Evolutionary conservation across 2,888 invertebrate genomes (phyloP), one percentile per base, ranked within the genome.

Genomic region (Seira sanloemensis): DNA sequence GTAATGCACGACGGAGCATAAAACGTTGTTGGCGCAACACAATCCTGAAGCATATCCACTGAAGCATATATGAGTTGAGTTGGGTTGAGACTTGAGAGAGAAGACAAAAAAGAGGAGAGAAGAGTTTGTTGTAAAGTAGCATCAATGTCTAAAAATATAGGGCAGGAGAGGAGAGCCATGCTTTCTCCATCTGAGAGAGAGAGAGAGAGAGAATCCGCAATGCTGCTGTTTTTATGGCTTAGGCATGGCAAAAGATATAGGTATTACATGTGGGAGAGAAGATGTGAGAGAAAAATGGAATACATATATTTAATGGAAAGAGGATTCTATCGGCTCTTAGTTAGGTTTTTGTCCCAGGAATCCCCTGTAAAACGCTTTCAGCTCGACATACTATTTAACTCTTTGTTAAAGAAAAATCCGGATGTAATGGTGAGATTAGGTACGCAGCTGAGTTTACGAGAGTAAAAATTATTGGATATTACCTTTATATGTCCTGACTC

Each of bases 141-240:
- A 58, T 58, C 58, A 58, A 58, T 58, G 58, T 58, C 58, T 58
- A 58, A 58, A 58, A 58, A 58, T 58, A 58, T 58, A 58, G 58
- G 58, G 18, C 75, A 75, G 37, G 27, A 25, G 62, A 74, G 75
- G 12, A 26, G 23, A 37, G 62, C 54, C 50, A 54, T 73, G 23
- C 62, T 73, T 73, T 73, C 62, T 54, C 73, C 58, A 73, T 68
- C 25, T 25, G 25, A 18, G 2, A 1, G 12, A 9, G n/a, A 27
- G 12, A 18, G 23, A 19, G n/a, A 16, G 16, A n/a, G 18, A 75
- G 75, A 75, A 75, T 76, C 76, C 76, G 76, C 76, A 76, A 62
- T 76, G 76, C 76, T 76, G 76, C 50, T 75, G 65, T 75, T 75
- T 75, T 24, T 58, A 62, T 58, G 58, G 58, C 62, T 37, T 21